Percentiles rank a stretch among this genome's conserved stretches.
Conservation (phyloP, 1,140 invertebrate species). For the Drosophila navojoa region DNA sequence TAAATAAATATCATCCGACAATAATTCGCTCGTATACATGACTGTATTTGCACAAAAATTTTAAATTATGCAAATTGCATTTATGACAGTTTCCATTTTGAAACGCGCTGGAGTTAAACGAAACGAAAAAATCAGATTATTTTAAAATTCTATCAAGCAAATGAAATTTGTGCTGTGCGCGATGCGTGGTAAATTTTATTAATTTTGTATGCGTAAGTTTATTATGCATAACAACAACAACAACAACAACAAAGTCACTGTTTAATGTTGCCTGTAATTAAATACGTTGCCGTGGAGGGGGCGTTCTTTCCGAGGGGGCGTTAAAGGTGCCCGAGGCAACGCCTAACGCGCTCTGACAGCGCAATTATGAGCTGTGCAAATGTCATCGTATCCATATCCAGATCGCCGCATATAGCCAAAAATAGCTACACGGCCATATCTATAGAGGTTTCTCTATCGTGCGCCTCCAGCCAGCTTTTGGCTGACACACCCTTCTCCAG, state of each 20-base stretch:
- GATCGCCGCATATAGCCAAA: slow-evolving; percentile 1
- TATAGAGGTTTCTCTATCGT: not conserved
- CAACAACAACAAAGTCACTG: slow-evolving; percentile 40
- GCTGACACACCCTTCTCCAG: slow-evolving; percentile 15
- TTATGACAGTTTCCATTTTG: slow-evolving; percentile 46
- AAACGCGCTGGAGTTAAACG: not conserved
- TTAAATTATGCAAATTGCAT: slow-evolving; percentile 69
- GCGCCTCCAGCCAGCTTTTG: not conserved
- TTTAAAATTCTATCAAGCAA: slow-evolving; percentile 64
- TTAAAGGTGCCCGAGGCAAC: slow-evolving; percentile 1
- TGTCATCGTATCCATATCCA: slow-evolving; percentile 30
- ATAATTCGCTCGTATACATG: not conserved
- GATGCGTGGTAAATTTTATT: slow-evolving; percentile 68
- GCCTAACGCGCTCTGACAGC: slow-evolving; percentile 60
- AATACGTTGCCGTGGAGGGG: slow-evolving; percentile 42
- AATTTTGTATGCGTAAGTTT: slow-evolving; percentile 70
- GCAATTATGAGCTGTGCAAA: slow-evolving; percentile 57
- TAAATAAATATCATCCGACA: slow-evolving; percentile 47
- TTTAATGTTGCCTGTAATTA: slow-evolving; percentile 75
- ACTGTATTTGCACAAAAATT: slow-evolving; percentile 2
- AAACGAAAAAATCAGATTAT: slow-evolving; percentile 3
- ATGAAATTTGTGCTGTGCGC: slow-evolving; percentile 54
- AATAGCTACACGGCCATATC: slow-evolving; percentile 2
- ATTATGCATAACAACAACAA: slow-evolving; percentile 61
- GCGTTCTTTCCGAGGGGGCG: not conserved